Evolutionary conservation across 1,140 invertebrate genomes (phyloP), one percentile per base, ranked within the genome.

Genomic region (Melitaea cinxia): DNA sequence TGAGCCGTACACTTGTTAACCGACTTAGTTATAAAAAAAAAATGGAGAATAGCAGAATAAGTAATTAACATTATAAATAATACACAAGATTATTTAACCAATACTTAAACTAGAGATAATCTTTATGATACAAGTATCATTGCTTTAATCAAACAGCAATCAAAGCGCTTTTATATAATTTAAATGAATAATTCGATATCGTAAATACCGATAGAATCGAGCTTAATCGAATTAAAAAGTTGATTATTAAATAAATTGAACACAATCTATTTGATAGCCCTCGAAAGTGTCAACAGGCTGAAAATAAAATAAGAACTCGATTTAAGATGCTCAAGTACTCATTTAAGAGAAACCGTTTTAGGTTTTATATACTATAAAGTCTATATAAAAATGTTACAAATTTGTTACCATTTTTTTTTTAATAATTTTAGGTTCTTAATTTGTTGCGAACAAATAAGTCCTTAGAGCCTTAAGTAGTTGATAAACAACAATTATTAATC

Each of bases 181-280:
- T 47, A 47, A 47, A 47, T 10, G 42, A 23, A n/a, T 65, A 66
- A 73, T 68, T 74, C 60, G 26, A 66, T 60, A 50, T 57, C 15
- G 62, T 37, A 65, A 65, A 65, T 28, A 65, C 21, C 37, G 62
- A 47, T 37, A 65, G 62, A 60, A 60, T 71, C 68, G 68, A 67
- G 61, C 65, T 72, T 78, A 73, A 70, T 78, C 70, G 68, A 68
- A 77, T 81, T 78, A 78, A 81, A 81, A 81, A 81, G 70, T 81
- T 78, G 78, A 81, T 78, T 77, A 78, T 72, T 64, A 65, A 45
- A 53, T 67, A 73, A 72, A 78, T 77, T 72, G 71, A 55, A 26
- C 57, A 61, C 71, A 80, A 81, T 75, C 74, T 74, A 70, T 70
- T 77, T 65, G 64, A 74, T 70, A 45, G 70, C 68, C 39, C 75